Evolutionary conservation across 2,113 vertebrate genomes (phyloP).

Genomic region (Gasterosteus aculeatus): DNA sequence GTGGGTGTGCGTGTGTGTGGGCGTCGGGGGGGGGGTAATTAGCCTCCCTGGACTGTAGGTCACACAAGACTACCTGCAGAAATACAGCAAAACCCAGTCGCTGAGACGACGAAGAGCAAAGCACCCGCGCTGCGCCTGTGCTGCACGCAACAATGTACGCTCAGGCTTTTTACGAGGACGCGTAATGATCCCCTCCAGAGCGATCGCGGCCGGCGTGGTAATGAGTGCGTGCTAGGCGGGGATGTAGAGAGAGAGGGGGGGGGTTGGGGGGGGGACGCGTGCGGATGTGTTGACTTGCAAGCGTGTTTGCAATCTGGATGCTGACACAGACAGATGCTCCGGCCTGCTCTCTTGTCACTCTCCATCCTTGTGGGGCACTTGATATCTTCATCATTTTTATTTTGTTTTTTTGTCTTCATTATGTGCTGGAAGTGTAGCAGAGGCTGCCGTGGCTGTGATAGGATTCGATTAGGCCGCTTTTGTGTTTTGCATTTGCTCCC

Average conservation of each 20-base stretch:
- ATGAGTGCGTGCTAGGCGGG: slow-evolving; percentile 27
- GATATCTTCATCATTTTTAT: slow-evolving; percentile 49
- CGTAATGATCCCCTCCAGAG: slow-evolving; percentile 33
- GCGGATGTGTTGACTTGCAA: slow-evolving; percentile 50
- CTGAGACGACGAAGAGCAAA: not conserved
- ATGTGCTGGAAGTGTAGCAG: not conserved
- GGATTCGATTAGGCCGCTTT: slow-evolving; percentile 11
- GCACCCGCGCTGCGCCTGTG: not conserved
- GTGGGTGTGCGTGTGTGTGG: not conserved
- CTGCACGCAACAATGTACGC: not conserved
- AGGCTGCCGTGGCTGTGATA: not conserved
- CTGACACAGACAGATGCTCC: slow-evolving; percentile 66
- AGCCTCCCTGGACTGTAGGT: slow-evolving; percentile 43
- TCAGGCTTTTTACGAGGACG: not conserved
- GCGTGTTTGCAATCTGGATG: slow-evolving; percentile 53
- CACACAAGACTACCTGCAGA: slow-evolving; percentile 29
- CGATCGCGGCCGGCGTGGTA: slow-evolving; percentile 28
- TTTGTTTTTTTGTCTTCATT: no score
- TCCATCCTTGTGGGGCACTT: slow-evolving; percentile 45
- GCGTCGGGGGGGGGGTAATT: slow-evolving; percentile 43
- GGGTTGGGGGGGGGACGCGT: slow-evolving; percentile 25
- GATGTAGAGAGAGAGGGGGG: slow-evolving; percentile 22
- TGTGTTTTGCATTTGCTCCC: slow-evolving; percentile 26
- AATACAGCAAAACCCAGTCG: slow-evolving; percentile 14
- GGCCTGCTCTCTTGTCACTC: slow-evolving; percentile 63